These are phyloP conservation scores for Antitype chi DNA, from an alignment of 2,888 invertebrate species.

Conservation along the genomic window DNA sequence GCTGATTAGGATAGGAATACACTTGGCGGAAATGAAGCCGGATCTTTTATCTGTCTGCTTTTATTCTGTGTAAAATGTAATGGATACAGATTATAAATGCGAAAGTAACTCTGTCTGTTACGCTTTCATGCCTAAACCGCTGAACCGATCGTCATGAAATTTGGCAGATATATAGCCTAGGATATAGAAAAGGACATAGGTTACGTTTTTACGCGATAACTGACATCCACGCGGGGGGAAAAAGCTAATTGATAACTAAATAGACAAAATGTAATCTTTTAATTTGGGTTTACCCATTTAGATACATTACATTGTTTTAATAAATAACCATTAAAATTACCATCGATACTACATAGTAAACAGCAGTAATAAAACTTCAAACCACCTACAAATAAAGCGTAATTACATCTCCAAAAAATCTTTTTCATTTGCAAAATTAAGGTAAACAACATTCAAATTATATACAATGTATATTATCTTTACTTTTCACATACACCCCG, in stretches of 20 bases:
- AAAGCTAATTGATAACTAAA: too few species aligned
- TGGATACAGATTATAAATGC: too few species aligned
- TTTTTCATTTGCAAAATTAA: constrained; percentile 3
- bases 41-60: constrained; percentile 1
- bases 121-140: too few species aligned
- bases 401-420: not conserved
- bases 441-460: not conserved
- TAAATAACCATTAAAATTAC: not conserved
- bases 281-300: too few species aligned
- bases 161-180: too few species aligned
- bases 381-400: not conserved
- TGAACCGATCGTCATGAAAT: too few species aligned
- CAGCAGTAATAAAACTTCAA: not conserved
- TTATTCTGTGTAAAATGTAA: not conserved
- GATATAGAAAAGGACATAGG: too few species aligned
- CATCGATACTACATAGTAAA: not conserved
- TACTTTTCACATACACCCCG: not conserved
- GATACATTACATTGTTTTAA: too few species aligned
- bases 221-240: too few species aligned
- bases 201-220: too few species aligned
- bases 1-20: constrained; percentile 49
- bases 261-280: too few species aligned
- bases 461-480: not conserved
- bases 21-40: constrained; percentile 18
- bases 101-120: too few species aligned